Conservation (phyloP, 1,140 invertebrate species). For the Bacillus rossius region DNA sequence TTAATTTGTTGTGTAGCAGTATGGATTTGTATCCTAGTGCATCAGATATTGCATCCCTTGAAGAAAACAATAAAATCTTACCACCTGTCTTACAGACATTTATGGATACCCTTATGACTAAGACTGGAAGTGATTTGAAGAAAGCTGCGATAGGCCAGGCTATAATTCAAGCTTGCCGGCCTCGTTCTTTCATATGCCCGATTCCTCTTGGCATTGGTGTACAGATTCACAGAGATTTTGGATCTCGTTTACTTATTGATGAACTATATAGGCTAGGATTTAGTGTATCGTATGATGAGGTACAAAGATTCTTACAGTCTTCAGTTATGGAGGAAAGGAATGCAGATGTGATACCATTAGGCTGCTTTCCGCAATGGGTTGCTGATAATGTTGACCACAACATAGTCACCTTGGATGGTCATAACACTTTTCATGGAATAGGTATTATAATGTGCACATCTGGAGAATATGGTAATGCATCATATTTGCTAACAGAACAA, state of each 20-base stretch:
- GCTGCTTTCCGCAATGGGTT: constrained; percentile 34
- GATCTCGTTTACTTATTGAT: constrained; percentile 22
- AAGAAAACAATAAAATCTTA: too few relatives aligned
- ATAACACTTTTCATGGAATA: constrained; percentile 39
- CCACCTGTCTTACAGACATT: too few relatives aligned
- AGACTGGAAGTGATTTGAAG: too few relatives aligned
- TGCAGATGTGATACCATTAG: background rate
- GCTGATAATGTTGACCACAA: constrained; percentile 30
- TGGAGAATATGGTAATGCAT: background rate
- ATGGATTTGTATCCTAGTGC: too few relatives aligned
- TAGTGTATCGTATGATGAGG: constrained; percentile 27
- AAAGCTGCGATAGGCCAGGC: too few relatives aligned
- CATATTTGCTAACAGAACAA: background rate
- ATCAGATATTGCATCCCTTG: too few relatives aligned
- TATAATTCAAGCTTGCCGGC: constrained; percentile 16
- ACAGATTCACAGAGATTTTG: constrained; percentile 26
- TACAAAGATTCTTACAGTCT: constrained; percentile 26
- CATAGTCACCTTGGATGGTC: constrained; percentile 29
- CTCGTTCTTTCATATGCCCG: constrained; percentile 33
- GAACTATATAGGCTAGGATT: constrained; percentile 27
- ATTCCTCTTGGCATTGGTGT: constrained; percentile 20
- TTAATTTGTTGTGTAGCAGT: too few relatives aligned
- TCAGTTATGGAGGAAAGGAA: constrained; percentile 15
- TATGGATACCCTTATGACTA: too few relatives aligned
- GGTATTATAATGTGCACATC: constrained; percentile 29